These are phyloP conservation scores for Probaryconus sp. DNA, from an alignment of 1,140 invertebrate species.

Conservation along the genomic window DNA sequence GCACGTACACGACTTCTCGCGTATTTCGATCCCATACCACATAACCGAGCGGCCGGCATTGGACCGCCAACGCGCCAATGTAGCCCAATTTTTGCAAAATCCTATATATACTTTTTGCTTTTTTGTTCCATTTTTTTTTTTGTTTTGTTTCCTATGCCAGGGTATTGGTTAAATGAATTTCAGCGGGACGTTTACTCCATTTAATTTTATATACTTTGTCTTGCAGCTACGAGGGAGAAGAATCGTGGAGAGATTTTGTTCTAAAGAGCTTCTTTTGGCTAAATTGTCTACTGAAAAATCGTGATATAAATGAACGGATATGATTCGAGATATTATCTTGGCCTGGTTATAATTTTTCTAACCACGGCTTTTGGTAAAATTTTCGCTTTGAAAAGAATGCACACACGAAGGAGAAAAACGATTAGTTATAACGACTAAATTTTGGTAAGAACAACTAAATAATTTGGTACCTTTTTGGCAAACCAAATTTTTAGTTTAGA, in stretches of 20 bases:
- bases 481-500: no score
- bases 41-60: no score
- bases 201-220: constrained; percentile 56
- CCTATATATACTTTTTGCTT: constrained; percentile 10
- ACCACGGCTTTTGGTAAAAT: no score
- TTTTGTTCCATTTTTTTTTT: constrained; percentile 26
- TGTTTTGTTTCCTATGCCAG: not conserved
- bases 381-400: no score
- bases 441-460: no score
- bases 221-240: constrained; percentile 3
- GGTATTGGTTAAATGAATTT: constrained; percentile 53
- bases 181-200: constrained; percentile 12
- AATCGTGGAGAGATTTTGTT: not conserved
- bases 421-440: no score
- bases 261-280: constrained; percentile 22
- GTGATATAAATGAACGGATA: no score
- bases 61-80: not conserved
- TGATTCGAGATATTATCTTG: no score
- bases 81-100: no score
- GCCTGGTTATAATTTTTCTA: no score
- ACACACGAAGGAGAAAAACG: no score
- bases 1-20: constrained; percentile 70
- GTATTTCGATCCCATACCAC: constrained; percentile 44
- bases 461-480: no score
- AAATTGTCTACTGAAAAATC: constrained; percentile 1